Conservation (phyloP, 2,888 invertebrate genomes). For the Pedicia rivosa region DNA sequence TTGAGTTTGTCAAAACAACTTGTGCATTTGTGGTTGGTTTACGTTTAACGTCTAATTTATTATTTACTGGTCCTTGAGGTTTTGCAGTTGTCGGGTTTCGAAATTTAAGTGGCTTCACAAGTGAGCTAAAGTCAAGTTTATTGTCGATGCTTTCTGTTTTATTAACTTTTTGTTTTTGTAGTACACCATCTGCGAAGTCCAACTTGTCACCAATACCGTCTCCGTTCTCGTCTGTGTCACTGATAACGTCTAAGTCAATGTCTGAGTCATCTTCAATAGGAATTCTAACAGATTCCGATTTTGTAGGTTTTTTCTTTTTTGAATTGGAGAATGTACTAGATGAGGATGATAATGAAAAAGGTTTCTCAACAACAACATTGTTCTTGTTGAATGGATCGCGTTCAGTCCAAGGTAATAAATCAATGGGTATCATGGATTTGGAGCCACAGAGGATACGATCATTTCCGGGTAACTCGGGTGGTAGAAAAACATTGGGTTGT, state of each 20-base stretch:
- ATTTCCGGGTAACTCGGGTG: slow-evolving; percentile 23
- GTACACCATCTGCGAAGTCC: slow-evolving; percentile 34
- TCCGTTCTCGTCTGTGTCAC: not conserved
- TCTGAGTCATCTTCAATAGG: slow-evolving; percentile 11
- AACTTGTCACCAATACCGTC: slow-evolving; percentile 34
- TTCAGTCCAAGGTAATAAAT: slow-evolving; percentile 27
- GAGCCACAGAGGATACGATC: slow-evolving; percentile 24
- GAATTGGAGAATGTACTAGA: slow-evolving; percentile 14
- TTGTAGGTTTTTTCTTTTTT: slow-evolving; percentile 20
- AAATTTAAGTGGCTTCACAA: not conserved
- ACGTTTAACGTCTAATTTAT: slow-evolving; percentile 8
- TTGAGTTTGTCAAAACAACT: not conserved
- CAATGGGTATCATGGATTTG: slow-evolving; percentile 21
- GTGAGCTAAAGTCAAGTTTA: slow-evolving; percentile 15
- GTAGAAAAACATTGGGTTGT: slow-evolving; percentile 29
- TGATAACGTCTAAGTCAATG: no score
- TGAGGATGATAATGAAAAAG: slow-evolving; percentile 10
- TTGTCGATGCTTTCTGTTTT: slow-evolving; percentile 20
- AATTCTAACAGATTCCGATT: no score
- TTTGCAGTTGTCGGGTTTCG: not conserved
- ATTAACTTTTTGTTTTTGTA: slow-evolving; percentile 16
- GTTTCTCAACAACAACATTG: slow-evolving; percentile 8
- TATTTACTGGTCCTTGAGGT: slow-evolving; percentile 3
- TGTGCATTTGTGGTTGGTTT: slow-evolving; percentile 2
- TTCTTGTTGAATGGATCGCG: slow-evolving; percentile 22